These are phyloP conservation scores for Tringa solitaria DNA, from an alignment of 2,113 vertebrate genomes.

Conservation along the genomic window DNA sequence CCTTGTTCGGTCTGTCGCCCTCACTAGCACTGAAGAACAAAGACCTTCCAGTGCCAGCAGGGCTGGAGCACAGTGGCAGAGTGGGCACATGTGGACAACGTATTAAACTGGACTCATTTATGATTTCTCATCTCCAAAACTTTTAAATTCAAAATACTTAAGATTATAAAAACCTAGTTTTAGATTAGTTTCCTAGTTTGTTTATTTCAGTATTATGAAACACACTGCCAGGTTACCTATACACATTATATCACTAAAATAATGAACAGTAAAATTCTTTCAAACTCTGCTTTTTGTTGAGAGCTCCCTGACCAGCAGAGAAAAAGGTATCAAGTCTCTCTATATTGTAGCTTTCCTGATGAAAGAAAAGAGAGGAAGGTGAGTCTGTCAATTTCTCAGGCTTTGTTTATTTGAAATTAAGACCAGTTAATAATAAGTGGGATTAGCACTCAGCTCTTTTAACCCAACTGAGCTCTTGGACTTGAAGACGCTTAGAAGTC, in stretches of 20 bases:
- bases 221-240: fast-evolving
- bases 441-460: neutral
- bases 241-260: neutral
- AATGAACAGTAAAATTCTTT: neutral
- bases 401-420: conserved; percentile 9
- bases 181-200: neutral
- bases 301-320: neutral
- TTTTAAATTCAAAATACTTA: too few species aligned
- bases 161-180: neutral
- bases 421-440: neutral
- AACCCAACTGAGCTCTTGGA: neutral
- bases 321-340: neutral
- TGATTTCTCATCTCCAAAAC: neutral
- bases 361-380: neutral
- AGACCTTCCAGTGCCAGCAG: neutral
- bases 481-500: neutral
- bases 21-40: neutral
- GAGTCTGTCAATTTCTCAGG: neutral
- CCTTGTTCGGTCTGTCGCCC: neutral
- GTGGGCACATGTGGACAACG: fast-evolving
- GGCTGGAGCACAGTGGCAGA: neutral
- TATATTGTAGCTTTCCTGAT: neutral
- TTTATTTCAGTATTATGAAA: neutral
- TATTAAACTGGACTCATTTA: neutral
- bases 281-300: neutral